Conservation (phyloP, 2,888 invertebrate genomes). For the Hirtodrosophila duncani region DNA sequence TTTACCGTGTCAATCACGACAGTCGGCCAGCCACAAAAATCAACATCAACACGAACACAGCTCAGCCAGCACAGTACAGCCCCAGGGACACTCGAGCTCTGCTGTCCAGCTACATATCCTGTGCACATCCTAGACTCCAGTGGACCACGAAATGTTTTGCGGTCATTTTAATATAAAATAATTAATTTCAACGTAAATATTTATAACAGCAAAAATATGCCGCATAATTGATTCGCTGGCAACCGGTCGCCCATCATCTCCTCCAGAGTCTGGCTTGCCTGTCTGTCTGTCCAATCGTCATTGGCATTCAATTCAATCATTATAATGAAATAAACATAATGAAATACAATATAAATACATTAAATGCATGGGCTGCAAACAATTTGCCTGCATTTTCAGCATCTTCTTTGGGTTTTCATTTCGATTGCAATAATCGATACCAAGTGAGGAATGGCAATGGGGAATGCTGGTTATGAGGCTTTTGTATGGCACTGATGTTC, state of each 20-base stretch:
- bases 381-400: constrained; percentile 32
- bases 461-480: too few species aligned
- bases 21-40: constrained; percentile 49
- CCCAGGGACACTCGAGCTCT: too few species aligned
- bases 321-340: constrained; percentile 63
- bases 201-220: constrained; percentile 68
- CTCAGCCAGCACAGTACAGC: constrained; percentile 14
- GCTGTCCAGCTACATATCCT: too few species aligned
- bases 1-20: constrained; percentile 64
- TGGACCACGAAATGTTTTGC: constrained; percentile 67
- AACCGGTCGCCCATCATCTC: not conserved
- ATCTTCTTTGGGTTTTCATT: too few species aligned
- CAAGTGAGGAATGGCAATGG: constrained; percentile 14
- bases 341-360: constrained; percentile 65
- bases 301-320: constrained; percentile 63
- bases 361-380: constrained; percentile 49
- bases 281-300: constrained; percentile 28
- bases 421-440: constrained; percentile 39
- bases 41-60: constrained; percentile 37
- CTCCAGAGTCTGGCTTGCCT: constrained; percentile 1
- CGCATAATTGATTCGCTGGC: constrained; percentile 60
- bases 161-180: constrained; percentile 74
- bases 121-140: constrained; percentile 31
- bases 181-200: constrained; percentile 73
- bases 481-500: too few species aligned